Evolutionary conservation across 1,140 invertebrate genomes (phyloP), one percentile per base, ranked within the genome.

Genomic region (Cheumatopsyche charites): DNA sequence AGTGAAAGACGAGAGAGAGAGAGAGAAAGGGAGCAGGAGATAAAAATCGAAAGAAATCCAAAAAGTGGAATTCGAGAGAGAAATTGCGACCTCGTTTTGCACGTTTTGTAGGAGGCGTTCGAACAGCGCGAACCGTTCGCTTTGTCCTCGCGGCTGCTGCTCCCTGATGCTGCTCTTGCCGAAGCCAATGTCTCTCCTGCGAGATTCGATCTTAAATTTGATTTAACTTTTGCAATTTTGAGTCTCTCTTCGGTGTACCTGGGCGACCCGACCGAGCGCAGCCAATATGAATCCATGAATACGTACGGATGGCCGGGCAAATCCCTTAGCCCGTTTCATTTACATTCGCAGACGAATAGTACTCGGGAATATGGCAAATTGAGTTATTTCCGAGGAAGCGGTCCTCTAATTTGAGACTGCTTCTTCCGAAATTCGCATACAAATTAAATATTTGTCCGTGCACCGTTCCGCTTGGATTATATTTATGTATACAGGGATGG

Each of bases 171-270:
- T 12, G 41, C 11, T 47, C 29, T 9, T 36, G 3, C 29, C 3
- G 3, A 9, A 9, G 29, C 29, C 43, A 47, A n/a, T 12, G 11
- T 13, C 17, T 25, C 43, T 49, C 17, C n/a, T 19, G 55, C 43
- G 21, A 43, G 43, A 73, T 73, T 73, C 67, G 72, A 69, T 73
- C 67, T 69, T 66, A 65, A 66, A 73, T 73, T 73, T 73, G 72
- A 70, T 73, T 73, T 70, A 73, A 73, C 72, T 70, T 70, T 69
- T 70, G 62, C 72, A 73, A 73, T 73, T 70, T 66, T 73, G 67
- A 66, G 67, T 70, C 62, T 29, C 19, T 43, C 36, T 2, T 41
- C 62, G 17, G 15, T 19, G 29, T 23, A 67, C 21, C 45, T 67
- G 65, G 15, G 6, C 12, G 5, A 17, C 13, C 29, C 29, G 29